Evolutionary conservation across 2,797 vertebrate species (phyloP), one percentile per base, ranked within the genome.

Genomic region (Propithecus perrieri): DNA sequence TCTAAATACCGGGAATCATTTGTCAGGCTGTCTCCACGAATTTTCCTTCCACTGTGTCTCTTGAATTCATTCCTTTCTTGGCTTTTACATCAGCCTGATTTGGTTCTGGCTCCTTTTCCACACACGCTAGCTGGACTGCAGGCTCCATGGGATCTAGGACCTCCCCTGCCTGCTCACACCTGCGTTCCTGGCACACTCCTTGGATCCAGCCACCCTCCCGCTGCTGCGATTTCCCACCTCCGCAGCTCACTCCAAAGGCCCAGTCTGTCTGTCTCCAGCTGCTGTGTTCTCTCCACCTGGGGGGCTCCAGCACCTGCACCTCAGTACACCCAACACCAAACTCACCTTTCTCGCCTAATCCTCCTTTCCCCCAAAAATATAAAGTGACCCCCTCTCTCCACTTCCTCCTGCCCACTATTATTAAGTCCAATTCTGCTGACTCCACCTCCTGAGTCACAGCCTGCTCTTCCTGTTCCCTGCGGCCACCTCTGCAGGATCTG

Each of bases 1-100:
- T 4, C 69, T 59, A 50, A 75, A 72, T 14, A 57, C 24, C 1
- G 0, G 46, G 76, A 92, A 92, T 61, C 95, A 67, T 84, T 22
- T 76, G 10, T 86, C 67, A 88, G 50, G 28, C 61, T 74, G 18
- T 55, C 74, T 46, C 55, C 4, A 2, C 50, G 53, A 24, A n/a
- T 61, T 69, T 67, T 84, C 59, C 83, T 93, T 41, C 75, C 53
- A 78, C 84, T 30, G 22, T 13, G 26, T 86, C 81, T 81, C 86
- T 20, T 85, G 79, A 87, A 72, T 89, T 38, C 76, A 41, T n/a
- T 90, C 35, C 46, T 78, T 84, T 80, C 87, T 93, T 59, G 89
- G 78, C 74, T 89, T 84, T 96, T 33, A 20, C 28, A 63, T 14
- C 18, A 95, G 48, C 13, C 38, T 12, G 7, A 26, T 89, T 57